Base-by-base conservation (phyloP, 2,113 vertebrate genomes). In the Andinoacara biseriatus region DNA sequence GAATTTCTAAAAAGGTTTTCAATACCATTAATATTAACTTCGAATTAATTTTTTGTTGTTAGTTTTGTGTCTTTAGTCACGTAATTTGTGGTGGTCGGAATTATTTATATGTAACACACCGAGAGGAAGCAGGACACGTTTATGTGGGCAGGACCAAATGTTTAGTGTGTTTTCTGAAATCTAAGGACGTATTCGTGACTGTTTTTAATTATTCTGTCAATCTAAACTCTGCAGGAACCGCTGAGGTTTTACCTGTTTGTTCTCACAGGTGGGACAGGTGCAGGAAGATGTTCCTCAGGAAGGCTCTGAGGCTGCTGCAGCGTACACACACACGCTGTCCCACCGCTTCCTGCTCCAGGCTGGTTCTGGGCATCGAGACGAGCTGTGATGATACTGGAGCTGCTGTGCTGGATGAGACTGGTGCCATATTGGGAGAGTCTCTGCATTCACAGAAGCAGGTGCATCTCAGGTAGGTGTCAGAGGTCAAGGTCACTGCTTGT, bases 301-400 rank as follows among this genome's bases (percentile, higher is more conserved):
- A 31, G 10, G 3, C 2, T 4, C 22, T 86, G 15, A 69, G 76
- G 22, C 29, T 89, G 10, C 52, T 79, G 1, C 76, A 58, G 17
- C 1, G 35, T 0, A 78, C 76, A 78, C 74, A 22, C 58, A 17
- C 18, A 10, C 3, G 2, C 8, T 33, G 49, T 20, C 29, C 13
- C 15, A 54, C 18, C 15, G 59, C 74, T 8, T 7, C 33, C 5
- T 38, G 38, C 20, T 81, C 84, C 74, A 94, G 94, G 3, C 35
- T 98, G 0, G 97, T 99, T 1, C 40, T 99, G 86, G 98, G 98
- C 11, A 97, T 99, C 15, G 98, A 99, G 93, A 99, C 97, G 0
- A 99, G 98, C 93, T 99, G 98, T 10, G 98, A 99, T 35, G 98
- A 99, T 58, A 99, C 98, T 0, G 98, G 96, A 2, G 98, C 97